Conservation (phyloP, 2,797 vertebrate species). For the Lutjanus campechanus region DNA sequence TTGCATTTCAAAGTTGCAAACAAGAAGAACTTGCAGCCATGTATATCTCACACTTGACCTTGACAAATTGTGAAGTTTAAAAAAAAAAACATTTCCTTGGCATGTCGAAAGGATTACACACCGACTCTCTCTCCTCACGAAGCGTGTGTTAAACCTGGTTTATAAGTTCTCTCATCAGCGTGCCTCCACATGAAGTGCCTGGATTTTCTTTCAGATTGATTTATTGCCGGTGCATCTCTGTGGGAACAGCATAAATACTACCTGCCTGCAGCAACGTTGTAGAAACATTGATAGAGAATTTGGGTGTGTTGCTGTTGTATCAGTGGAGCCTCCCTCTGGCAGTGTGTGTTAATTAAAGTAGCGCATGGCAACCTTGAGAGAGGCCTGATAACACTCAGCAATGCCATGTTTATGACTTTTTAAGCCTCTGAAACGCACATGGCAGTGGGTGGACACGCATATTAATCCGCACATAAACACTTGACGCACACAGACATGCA, state of each 20-base stretch:
- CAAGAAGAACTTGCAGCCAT: slow-evolving; percentile 6
- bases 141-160: slow-evolving; percentile 23
- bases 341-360: slow-evolving; percentile 74
- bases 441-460: slow-evolving; percentile 24
- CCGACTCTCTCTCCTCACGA: slow-evolving; percentile 6
- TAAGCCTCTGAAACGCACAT: slow-evolving; percentile 38
- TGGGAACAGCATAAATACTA: slow-evolving; percentile 45
- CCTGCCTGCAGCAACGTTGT: slow-evolving; percentile 51
- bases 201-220: slow-evolving; percentile 50
- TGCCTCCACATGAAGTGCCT: slow-evolving; percentile 21
- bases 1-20: slow-evolving; percentile 10
- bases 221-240: slow-evolving; percentile 43
- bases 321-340: slow-evolving; percentile 73
- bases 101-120: slow-evolving; percentile 11
- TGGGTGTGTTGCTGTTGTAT: slow-evolving; percentile 50
- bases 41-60: slow-evolving; percentile 28
- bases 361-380: slow-evolving; percentile 63
- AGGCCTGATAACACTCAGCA: slow-evolving; percentile 62
- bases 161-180: slow-evolving; percentile 19
- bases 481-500: slow-evolving; percentile 36
- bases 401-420: slow-evolving; percentile 51
- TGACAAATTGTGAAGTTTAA: slow-evolving; percentile 19
- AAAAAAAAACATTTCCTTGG: background rate
- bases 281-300: slow-evolving; percentile 58
- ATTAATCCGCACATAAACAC: slow-evolving; percentile 45